phyloP scores from a whole-genome alignment of 2,113 vertebrate species.

The Passer montanus region DNA sequence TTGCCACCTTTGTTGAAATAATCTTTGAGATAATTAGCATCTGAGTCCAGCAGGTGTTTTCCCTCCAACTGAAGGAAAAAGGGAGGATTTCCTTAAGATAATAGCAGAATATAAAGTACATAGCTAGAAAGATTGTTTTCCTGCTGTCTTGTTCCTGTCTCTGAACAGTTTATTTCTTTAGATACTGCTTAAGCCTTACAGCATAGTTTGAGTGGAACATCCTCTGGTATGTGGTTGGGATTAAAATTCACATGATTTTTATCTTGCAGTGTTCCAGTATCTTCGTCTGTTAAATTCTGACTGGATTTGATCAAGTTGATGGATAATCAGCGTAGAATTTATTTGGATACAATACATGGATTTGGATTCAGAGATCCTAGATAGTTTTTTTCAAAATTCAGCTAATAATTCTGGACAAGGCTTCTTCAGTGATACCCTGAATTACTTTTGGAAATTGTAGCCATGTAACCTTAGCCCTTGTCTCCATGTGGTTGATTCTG shows the following conservation, averaged over 20 bases:
- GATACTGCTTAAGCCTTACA: not conserved
- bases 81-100: not conserved
- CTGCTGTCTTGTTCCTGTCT: not conserved
- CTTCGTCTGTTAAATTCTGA: not conserved
- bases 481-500: not conserved
- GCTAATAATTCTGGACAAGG: not conserved
- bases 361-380: not conserved
- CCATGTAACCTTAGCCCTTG: not conserved
- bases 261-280: not conserved
- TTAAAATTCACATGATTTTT: conserved; percentile 3
- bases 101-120: not conserved
- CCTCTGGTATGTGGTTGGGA: not conserved
- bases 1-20: not conserved
- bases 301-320: not conserved
- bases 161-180: not conserved
- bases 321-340: not conserved
- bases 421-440: not conserved
- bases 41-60: not conserved
- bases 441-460: not conserved
- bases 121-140: not conserved
- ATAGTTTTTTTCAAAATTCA: not conserved
- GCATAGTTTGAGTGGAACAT: not conserved
- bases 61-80: not conserved
- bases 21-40: not conserved
- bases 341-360: not conserved